These are phyloP conservation scores for Scaptomyza parva DNA, from an alignment of 2,888 invertebrate genomes.

Conservation along the genomic window DNA sequence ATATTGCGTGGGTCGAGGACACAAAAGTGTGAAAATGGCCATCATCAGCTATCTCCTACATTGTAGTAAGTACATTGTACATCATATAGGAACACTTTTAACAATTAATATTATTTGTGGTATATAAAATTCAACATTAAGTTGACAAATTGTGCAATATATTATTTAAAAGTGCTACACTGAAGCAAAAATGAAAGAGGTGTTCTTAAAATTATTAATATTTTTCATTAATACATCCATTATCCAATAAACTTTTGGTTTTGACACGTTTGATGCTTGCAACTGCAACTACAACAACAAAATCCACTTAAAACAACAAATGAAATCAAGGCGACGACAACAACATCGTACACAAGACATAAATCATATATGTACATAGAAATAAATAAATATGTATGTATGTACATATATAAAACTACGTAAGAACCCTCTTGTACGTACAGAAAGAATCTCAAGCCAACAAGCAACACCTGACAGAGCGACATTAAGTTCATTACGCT, in stretches of 20 bases:
- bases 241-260: background rate
- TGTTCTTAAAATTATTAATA: background rate
- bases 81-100: background rate
- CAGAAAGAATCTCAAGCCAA: constrained; percentile 38
- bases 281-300: constrained; percentile 42
- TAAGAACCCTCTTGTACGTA: constrained; percentile 19
- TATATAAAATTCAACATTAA: background rate
- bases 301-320: constrained; percentile 62
- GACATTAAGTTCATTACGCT: constrained; percentile 78
- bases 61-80: background rate
- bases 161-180: background rate
- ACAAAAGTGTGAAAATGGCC: constrained; percentile 36
- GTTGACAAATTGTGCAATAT: background rate
- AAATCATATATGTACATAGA: constrained; percentile 50
- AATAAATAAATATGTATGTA: constrained; percentile 36
- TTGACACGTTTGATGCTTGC: constrained; percentile 15
- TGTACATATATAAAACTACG: constrained; percentile 35
- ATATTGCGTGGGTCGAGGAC: constrained; percentile 52
- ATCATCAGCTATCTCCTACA: constrained; percentile 1
- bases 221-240: too few relatives aligned
- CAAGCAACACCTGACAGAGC: constrained; percentile 71
- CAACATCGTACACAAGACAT: constrained; percentile 32
- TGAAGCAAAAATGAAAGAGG: background rate
- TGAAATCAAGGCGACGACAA: constrained; percentile 51
- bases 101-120: constrained; percentile 2